These are phyloP conservation scores for Myxocyprinus asiaticus DNA, from an alignment of 2,113 vertebrate genomes.

Conservation along the genomic window DNA sequence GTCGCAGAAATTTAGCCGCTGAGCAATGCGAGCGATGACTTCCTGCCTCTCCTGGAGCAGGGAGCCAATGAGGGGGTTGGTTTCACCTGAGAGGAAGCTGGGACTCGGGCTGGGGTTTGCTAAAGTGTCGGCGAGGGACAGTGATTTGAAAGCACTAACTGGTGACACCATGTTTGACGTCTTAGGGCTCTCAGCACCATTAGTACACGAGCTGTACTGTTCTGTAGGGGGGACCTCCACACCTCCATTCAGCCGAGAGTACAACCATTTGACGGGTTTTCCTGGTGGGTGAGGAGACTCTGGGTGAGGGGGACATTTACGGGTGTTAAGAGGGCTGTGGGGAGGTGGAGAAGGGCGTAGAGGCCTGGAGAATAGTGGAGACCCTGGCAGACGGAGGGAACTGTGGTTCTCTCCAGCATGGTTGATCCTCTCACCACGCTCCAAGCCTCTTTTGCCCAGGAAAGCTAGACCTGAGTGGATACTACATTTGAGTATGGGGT, in stretches of 20 bases:
- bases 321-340: slow-evolving; percentile 44
- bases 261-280: slow-evolving; percentile 81
- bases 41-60: slow-evolving; percentile 95
- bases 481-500: slow-evolving; percentile 91
- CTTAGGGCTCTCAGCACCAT: slow-evolving; percentile 71
- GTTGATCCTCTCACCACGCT: slow-evolving; percentile 48
- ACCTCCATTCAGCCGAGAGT: slow-evolving; percentile 72
- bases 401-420: slow-evolving; percentile 52
- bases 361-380: slow-evolving; percentile 75
- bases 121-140: slow-evolving; percentile 78
- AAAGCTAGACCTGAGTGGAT: slow-evolving; percentile 82
- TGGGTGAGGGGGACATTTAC: slow-evolving; percentile 67
- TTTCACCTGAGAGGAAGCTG: slow-evolving; percentile 76
- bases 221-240: slow-evolving; percentile 73
- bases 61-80: slow-evolving; percentile 91
- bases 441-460: slow-evolving; percentile 63
- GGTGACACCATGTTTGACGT: slow-evolving; percentile 72
- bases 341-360: slow-evolving; percentile 71
- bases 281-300: slow-evolving; percentile 69
- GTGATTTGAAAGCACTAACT: slow-evolving; percentile 83
- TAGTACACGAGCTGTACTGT: slow-evolving; percentile 67
- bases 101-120: slow-evolving; percentile 71
- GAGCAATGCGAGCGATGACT: slow-evolving; percentile 95
- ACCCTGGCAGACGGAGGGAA: slow-evolving; percentile 68
- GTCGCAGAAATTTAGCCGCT: slow-evolving; percentile 95